Base-by-base conservation (phyloP, 1,140 invertebrate genomes). In the Pseudoatta argentina region DNA sequence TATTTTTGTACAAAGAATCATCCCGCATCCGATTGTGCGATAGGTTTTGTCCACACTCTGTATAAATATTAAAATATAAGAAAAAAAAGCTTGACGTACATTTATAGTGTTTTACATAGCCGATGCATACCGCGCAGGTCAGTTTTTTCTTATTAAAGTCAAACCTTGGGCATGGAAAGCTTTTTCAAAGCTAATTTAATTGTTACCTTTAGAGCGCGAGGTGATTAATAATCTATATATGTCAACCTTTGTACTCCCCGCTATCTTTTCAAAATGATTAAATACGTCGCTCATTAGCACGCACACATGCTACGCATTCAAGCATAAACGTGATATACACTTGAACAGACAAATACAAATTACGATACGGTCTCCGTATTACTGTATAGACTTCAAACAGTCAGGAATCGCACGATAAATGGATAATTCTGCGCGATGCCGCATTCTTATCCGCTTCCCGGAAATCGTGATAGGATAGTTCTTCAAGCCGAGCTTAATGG, bases 401-500 rank as follows among this genome's bases (percentile, higher is more conserved):
- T 44, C 16, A 21, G 6, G 18, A n/a, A 83, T 73, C 14, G 39
- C 39, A 14, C 7, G 2, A 8, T 71, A 81, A 81, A 81, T 71
- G 48, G 39, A 75, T 83, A 73, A 83, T 75, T n/a, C 51, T 5
- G 8, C 10, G 21, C 51, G 34, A 59, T 71, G 24, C 18, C 39
- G 55, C 79, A 61, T 83, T 83, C 39, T 72, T 59, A 34, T 30
- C 21, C 69, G 53, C 24, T 61, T 48, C 55, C 59, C 51, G 77
- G 14, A 57, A 81, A 48, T 81, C 69, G 24, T 55, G 44, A 27
- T 30, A 44, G 18, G 55, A 34, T 75, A 14, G 24, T 75, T 39
- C 67, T 73, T 75, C 55, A 83, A 75, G 55, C 24, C 4, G 39
- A 61, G 55, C 69, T 83, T 83, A 83, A 83, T 61, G 79, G 69